These are phyloP conservation scores for Amyelois transitella DNA, from an alignment of 1,140 invertebrate genomes.

Conservation along the genomic window DNA sequence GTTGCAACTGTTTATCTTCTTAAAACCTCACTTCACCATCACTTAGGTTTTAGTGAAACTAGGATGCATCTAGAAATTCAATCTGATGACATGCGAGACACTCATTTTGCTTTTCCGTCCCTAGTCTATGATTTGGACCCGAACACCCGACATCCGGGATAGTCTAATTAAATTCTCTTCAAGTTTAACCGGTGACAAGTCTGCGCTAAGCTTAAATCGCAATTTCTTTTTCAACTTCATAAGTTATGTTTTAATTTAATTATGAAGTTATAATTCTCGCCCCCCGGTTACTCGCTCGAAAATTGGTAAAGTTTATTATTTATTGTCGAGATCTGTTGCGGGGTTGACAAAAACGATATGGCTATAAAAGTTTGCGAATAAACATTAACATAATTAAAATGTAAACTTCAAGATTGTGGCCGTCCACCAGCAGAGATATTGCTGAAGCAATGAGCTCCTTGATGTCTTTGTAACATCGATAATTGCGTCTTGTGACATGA, in stretches of 20 bases:
- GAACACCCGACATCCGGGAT: conserved; percentile 22
- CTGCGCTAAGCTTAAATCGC: conserved; percentile 43
- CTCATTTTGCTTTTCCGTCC: background rate
- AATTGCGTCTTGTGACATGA: too few relatives aligned
- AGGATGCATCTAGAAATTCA: too few relatives aligned
- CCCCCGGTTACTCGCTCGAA: conserved; percentile 33
- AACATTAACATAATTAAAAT: background rate
- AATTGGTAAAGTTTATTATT: conserved; percentile 66
- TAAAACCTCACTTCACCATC: too few relatives aligned
- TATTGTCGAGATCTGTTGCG: conserved; percentile 45
- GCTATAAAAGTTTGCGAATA: conserved; percentile 2
- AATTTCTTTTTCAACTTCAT: conserved; percentile 62
- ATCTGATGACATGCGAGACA: too few relatives aligned
- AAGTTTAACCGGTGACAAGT: conserved; percentile 42
- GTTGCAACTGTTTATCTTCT: too few relatives aligned
- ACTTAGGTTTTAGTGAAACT: too few relatives aligned
- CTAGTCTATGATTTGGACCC: too few relatives aligned
- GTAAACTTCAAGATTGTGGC: background rate
- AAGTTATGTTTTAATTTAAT: conserved; percentile 68
- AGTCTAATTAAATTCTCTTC: conserved; percentile 55
- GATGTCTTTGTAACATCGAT: too few relatives aligned
- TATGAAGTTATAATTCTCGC: conserved; percentile 60
- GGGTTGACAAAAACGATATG: conserved; percentile 34
- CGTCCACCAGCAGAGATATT: background rate
- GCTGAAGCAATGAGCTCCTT: too few relatives aligned